Evolutionary conservation across 2,888 invertebrate species (phyloP), one percentile per base, ranked within the genome.

Genomic region (Apamea monoglypha): DNA sequence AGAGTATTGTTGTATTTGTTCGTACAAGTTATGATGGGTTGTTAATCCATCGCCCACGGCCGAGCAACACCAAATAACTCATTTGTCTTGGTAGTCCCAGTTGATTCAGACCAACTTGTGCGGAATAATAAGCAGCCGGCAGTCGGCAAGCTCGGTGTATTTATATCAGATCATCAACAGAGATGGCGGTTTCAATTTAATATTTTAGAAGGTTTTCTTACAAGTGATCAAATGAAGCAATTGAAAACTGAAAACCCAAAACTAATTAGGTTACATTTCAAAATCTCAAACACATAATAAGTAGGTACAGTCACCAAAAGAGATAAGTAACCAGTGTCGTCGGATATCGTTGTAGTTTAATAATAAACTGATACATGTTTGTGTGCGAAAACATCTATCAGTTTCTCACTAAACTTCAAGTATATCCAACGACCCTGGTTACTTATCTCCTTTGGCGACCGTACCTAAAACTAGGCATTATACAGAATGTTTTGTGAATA

Each of bases 71-170:
- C 79, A 76, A 79, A 82, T 82, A 82, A 77, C 80, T 69, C 84
- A 86, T 77, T 78, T 80, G 80, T 83, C 83, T 86, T 64, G 66
- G 69, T 68, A 77, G 72, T 86, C 79, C 83, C 86, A 78, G 72
- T 74, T 85, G 86, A 86, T 85, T 78, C 63, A 68, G 32, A 68
- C 68, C 40, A 74, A 77, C 76, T 85, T 77, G 74, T 73, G 80
- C 76, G 64, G 83, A 83, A 83, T 83, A 83, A 83, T 76, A 83
- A 83, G 73, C 63, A 83, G 74, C 59, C 74, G 61, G 21, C 64
- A 79, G 72, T 36, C 72, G 59, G 36, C 68, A 73, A 61, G 74
- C 71, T 69, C 56, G 12, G 8, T 44, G 44, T 70, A 83, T 83
- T 83, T 83, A 66, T 76, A 75, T 83, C 66, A 79, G 61, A 73